Evolutionary conservation across 1,140 invertebrate species (phyloP).

Genomic region (Hyphantria cunea): DNA sequence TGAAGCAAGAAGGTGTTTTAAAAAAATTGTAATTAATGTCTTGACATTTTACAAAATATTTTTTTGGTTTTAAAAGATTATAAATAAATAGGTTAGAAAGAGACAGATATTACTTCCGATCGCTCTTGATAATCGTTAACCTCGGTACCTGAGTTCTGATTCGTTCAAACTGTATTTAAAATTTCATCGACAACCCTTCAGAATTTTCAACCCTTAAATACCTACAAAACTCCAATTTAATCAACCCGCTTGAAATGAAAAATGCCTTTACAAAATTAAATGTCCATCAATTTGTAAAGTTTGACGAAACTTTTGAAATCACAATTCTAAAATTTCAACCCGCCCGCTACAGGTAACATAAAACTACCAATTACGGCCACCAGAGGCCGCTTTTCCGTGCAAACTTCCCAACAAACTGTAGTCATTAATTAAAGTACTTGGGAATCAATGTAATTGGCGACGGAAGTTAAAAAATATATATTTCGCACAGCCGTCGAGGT

Average conservation of each 20-base stretch:
- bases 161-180: too few relatives aligned
- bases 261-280: neutral
- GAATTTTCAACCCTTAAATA: too few relatives aligned
- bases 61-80: too few relatives aligned
- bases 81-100: too few relatives aligned
- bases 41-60: too few relatives aligned
- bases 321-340: constrained; percentile 21
- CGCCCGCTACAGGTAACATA: neutral
- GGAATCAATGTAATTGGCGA: constrained; percentile 40
- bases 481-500: constrained; percentile 1
- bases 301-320: constrained; percentile 4
- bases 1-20: too few relatives aligned
- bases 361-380: constrained; percentile 21
- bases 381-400: neutral
- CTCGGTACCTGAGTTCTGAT: too few relatives aligned
- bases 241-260: neutral
- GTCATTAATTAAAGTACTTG: constrained; percentile 29
- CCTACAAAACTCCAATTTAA: too few relatives aligned
- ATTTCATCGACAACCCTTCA: too few relatives aligned
- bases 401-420: constrained; percentile 24
- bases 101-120: too few relatives aligned
- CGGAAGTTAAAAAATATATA: constrained; percentile 29
- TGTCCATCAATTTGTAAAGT: neutral
- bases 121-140: too few relatives aligned
- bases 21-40: too few relatives aligned